A percentile compares a stretch with the other conserved stretches of the same genome.
phyloP scores from a whole-genome alignment of 2,113 vertebrate species.

The Synodontis membranacea region DNA sequence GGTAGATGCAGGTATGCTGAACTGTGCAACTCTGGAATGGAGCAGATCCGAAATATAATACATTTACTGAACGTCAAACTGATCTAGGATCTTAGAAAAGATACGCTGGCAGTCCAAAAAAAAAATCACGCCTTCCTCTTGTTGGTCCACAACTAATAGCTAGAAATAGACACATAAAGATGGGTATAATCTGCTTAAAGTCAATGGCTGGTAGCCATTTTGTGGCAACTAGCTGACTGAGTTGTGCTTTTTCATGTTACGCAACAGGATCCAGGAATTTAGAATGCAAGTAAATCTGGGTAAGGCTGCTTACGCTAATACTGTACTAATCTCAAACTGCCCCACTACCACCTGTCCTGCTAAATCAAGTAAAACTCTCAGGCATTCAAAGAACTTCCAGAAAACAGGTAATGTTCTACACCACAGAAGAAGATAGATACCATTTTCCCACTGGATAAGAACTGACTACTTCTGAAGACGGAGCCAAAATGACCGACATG shows the following conservation, averaged over 20 bases:
- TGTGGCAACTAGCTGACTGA: constrained; percentile 46
- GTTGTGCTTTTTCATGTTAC: constrained; percentile 58
- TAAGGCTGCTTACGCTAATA: constrained; percentile 75
- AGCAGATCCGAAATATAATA: not conserved
- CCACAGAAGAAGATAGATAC: not conserved
- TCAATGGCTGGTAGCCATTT: constrained; percentile 29
- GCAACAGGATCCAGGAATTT: constrained; percentile 59
- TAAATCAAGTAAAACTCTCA: constrained; percentile 20
- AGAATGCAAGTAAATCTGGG: constrained; percentile 55
- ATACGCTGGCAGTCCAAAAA: not conserved
- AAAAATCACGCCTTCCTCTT: not conserved
- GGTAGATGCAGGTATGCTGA: not conserved
- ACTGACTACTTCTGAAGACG: not conserved
- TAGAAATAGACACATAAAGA: constrained; percentile 25
- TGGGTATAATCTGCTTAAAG: constrained; percentile 35
- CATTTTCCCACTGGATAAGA: not conserved
- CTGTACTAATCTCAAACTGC: constrained; percentile 70
- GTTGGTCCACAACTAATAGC: constrained; percentile 21
- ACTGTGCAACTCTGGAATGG: not conserved
- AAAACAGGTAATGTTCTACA: no score
- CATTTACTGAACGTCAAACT: not conserved
- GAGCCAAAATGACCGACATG: not conserved
- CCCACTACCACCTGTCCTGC: constrained; percentile 63
- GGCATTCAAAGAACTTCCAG: not conserved
- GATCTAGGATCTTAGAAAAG: not conserved